Evolutionary conservation across 37 sponge, comb jelly and placozoan species (phyloP).

Genomic region (Halichondria panicea): DNA sequence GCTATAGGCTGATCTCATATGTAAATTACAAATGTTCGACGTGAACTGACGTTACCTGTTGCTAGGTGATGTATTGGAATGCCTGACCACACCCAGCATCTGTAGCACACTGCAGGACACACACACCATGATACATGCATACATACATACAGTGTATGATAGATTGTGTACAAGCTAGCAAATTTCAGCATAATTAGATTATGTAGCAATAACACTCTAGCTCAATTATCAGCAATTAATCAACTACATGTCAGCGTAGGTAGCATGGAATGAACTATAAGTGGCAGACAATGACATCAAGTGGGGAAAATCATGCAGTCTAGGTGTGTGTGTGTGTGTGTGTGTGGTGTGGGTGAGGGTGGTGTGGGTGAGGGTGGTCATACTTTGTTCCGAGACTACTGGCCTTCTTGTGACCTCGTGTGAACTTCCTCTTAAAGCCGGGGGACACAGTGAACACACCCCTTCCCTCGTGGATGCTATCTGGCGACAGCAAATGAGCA

Average conservation of each 20-base stretch:
- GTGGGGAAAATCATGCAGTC: no score
- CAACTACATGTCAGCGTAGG: no score
- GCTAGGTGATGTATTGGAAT: conserved; percentile 5
- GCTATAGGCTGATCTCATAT: neutral
- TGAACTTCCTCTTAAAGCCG: conserved; percentile 13
- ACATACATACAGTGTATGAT: neutral
- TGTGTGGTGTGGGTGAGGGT: no score
- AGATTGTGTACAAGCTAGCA: no score
- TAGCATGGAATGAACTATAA: no score
- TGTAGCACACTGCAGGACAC: conserved; percentile 20
- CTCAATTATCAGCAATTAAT: no score
- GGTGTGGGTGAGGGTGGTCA: neutral
- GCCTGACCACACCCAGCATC: conserved; percentile 28
- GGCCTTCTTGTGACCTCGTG: conserved; percentile 62
- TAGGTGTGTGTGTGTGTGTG: no score
- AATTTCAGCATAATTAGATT: neutral
- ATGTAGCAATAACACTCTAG: no score
- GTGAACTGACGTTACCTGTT: no score
- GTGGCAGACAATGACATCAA: no score
- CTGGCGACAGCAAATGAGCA: neutral
- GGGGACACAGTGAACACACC: neutral
- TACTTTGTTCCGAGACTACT: conserved; percentile 70
- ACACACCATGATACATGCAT: neutral
- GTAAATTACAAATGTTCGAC: no score
- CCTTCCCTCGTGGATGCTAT: neutral